Base-by-base conservation (phyloP, 2,113 vertebrate genomes). In the Danionella cerebrum region DNA sequence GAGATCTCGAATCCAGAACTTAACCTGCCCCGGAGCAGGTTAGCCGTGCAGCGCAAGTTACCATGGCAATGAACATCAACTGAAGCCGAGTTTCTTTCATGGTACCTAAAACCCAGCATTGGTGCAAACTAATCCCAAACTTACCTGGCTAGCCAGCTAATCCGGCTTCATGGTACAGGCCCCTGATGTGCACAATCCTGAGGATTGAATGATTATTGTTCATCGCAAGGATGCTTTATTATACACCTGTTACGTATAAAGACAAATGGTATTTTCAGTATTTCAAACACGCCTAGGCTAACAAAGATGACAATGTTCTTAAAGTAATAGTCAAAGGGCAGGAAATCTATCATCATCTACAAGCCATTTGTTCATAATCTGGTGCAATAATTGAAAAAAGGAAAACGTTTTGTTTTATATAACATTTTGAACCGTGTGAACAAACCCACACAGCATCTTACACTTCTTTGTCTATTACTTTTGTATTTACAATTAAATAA, bases 371-470 rank as follows among this genome's bases (percentile, higher is more conserved):
- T n/a, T n/a, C 59, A 76, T 73, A 29, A 70, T 75, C 39, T 22
- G 58, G 68, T 79, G 72, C 82, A 73, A 71, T 73, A 71, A 68
- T 75, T n/a, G n/a, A n/a, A n/a, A n/a, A n/a, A n/a, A n/a, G n/a
- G n/a, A n/a, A n/a, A n/a, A n/a, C n/a, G n/a, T n/a, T n/a, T n/a
- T n/a, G n/a, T n/a, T n/a, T n/a, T n/a, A n/a, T n/a, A n/a, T n/a
- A 69, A 38, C 18, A 52, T 42, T 33, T 63, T 48, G 13, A 62
- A 54, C n/a, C 3, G 38, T 63, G 48, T 31, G 36, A 31, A 29
- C 44, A 66, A 51, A 53, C 35, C 52, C 50, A 55, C 19, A 22
- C 38, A 55, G 51, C 54, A 33, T 59, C 18, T 8, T 55, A n/a
- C 9, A 14, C 27, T 16, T 45, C 24, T 29, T 38, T 9, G 33